A percentile compares a stretch with the other conserved stretches of the same genome.
Evolutionary conservation across 2,888 invertebrate genomes (phyloP).

Genomic region (Drosophila peninsularis): DNA sequence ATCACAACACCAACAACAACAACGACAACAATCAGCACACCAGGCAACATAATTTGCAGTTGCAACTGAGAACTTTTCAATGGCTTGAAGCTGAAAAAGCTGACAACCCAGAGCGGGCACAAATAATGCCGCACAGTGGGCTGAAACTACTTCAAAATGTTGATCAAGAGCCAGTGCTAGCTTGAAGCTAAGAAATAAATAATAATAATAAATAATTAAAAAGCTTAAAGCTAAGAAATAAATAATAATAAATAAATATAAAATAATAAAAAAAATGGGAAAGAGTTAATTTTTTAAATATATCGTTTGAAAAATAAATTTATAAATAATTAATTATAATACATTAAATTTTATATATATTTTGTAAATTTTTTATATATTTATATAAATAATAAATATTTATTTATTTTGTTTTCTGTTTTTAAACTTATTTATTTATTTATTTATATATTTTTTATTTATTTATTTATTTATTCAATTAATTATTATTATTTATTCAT

Average conservation of each 20-base stretch:
- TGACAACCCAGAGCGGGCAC: conserved; percentile 38
- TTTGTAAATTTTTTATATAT: neutral
- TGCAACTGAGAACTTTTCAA: conserved; percentile 76
- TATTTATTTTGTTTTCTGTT: neutral
- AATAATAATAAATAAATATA: neutral
- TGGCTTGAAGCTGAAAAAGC: conserved; percentile 61
- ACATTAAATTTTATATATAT: too few relatives aligned
- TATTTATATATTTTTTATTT: too few relatives aligned
- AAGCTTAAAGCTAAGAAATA: too few relatives aligned
- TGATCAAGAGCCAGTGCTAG: neutral
- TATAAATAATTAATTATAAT: too few relatives aligned
- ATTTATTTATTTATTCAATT: too few relatives aligned
- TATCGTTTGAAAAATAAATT: too few relatives aligned
- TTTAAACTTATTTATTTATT: too few relatives aligned
- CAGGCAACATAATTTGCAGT: conserved; percentile 76
- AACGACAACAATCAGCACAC: conserved; percentile 59
- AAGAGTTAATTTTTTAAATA: too few relatives aligned
- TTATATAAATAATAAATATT: neutral
- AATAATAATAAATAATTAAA: neutral
- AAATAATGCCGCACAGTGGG: conserved; percentile 39
- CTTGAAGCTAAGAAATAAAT: neutral
- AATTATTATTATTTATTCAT: too few relatives aligned
- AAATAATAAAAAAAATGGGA: neutral
- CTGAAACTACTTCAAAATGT: neutral
- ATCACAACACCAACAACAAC: conserved; percentile 31